Evolutionary conservation across 2,113 vertebrate species (phyloP), one percentile per base, ranked within the genome.

Genomic region (Pholis gunnellus): DNA sequence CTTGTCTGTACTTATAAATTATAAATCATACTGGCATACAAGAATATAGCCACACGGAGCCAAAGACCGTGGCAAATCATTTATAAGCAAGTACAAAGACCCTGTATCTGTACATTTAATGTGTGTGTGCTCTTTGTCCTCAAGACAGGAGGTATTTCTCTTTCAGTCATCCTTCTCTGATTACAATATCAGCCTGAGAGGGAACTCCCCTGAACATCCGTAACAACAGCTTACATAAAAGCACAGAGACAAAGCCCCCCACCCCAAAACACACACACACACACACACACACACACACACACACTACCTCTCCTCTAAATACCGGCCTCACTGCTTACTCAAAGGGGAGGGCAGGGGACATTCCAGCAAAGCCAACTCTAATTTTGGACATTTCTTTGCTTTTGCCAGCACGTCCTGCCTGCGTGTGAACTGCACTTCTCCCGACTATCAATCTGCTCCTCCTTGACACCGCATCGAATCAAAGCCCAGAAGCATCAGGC

Each of bases 351-450:
- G 64, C 31, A 67, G 65, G 82, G 71, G 80, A 78, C 87, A 89
- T 93, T 92, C 86, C 88, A 79, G 63, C 46, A 46, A 79, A 88
- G 87, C 83, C 76, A 77, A 77, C 72, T 84, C 89, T 91, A 94
- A 90, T 90, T 93, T 85, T 85, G 87, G 86, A 87, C 38, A 60
- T 80, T 82, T 83, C 66, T 61, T 71, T 84, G 52, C 56, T 60
- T 87, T 78, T 79, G 72, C 79, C 68, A 78, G 61, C 84, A 70
- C n/a, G 40, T 72, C 61, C 40, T 67, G 54, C 9, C 25, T 52
- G 50, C 56, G 40, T 70, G 38, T 72, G 67, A 64, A 36, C 31
- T 6, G 27, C 9, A 13, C 38, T 22, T 56, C 34, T 56, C 66
- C 5, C 9, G 18, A 10, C 15, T 27, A 5, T 38, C 25, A 20